Percentiles rank a stretch among this genome's conserved stretches.
Evolutionary conservation across 2,113 vertebrate genomes (phyloP).

Genomic region (Hydrolagus affinis): DNA sequence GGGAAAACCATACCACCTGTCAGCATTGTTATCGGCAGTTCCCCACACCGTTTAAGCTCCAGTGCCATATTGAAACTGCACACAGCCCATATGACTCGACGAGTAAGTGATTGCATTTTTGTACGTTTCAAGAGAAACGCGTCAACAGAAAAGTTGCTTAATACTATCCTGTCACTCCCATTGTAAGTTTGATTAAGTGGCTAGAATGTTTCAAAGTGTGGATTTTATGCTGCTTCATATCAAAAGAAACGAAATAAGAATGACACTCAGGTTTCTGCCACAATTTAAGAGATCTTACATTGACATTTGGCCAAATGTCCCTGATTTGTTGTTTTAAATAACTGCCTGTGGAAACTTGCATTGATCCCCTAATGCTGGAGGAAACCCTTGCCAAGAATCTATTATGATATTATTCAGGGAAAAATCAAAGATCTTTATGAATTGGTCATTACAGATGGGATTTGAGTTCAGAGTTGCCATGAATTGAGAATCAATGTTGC

Average conservation of each 20-base stretch:
- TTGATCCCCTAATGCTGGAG: neutral
- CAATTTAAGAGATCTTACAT: neutral
- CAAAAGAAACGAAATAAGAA: neutral
- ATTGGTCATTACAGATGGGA: neutral
- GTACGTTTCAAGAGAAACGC: too few species aligned
- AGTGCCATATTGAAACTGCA: conserved; percentile 95
- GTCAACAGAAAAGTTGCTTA: neutral
- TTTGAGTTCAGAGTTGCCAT: neutral
- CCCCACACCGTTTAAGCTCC: conserved; percentile 90
- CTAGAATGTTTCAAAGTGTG: neutral
- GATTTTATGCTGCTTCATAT: neutral
- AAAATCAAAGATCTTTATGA: too few species aligned
- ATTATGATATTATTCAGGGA: neutral
- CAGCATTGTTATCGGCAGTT: conserved; percentile 96
- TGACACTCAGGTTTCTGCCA: neutral
- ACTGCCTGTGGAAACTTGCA: neutral
- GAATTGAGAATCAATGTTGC: neutral
- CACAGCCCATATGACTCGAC: conserved; percentile 86
- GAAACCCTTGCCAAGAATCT: neutral
- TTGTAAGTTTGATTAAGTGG: neutral
- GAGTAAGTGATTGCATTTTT: conserved; percentile 58
- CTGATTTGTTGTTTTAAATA: neutral
- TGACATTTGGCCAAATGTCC: neutral
- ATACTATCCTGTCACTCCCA: neutral
- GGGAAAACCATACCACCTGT: conserved; percentile 96